Conservation (phyloP, 2,113 vertebrate species). For the Herpetotheres cachinnans region DNA sequence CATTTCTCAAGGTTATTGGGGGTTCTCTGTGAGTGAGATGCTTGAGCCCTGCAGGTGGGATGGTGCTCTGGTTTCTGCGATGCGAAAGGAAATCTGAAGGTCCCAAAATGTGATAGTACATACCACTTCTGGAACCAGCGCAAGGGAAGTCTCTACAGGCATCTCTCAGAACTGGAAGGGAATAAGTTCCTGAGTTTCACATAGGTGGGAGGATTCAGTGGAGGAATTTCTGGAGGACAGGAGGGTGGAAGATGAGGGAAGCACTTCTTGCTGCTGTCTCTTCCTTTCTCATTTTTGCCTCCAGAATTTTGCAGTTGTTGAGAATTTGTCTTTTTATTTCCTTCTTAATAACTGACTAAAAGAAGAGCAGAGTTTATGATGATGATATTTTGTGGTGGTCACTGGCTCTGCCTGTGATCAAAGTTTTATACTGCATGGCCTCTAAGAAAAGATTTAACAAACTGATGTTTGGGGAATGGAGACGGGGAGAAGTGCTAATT, state of each 20-base stretch:
- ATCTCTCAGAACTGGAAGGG: neutral
- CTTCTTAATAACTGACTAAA: neutral
- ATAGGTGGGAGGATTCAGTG: neutral
- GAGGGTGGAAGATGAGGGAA: neutral
- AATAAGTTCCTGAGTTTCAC: neutral
- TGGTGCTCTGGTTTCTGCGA: neutral
- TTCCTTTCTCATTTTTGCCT: neutral
- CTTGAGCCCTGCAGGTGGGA: neutral
- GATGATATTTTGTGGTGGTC: neutral
- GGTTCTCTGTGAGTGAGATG: neutral
- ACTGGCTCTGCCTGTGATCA: neutral
- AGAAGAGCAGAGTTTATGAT: neutral
- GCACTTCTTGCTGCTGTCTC: neutral
- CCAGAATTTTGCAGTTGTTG: neutral
- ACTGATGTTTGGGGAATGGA: neutral
- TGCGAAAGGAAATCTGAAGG: neutral
- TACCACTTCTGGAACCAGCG: neutral
- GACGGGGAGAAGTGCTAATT: neutral
- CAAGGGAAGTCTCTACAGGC: neutral
- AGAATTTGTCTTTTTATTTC: neutral
- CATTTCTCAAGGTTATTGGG: neutral
- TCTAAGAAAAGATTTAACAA: neutral
- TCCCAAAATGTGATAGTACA: neutral
- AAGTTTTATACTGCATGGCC: neutral
- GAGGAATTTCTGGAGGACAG: neutral